Percentiles rank a stretch among this genome's conserved stretches.
These are phyloP conservation scores for Halocaridina rubra DNA, from an alignment of 2,888 invertebrate species.

Conservation along the genomic window DNA sequence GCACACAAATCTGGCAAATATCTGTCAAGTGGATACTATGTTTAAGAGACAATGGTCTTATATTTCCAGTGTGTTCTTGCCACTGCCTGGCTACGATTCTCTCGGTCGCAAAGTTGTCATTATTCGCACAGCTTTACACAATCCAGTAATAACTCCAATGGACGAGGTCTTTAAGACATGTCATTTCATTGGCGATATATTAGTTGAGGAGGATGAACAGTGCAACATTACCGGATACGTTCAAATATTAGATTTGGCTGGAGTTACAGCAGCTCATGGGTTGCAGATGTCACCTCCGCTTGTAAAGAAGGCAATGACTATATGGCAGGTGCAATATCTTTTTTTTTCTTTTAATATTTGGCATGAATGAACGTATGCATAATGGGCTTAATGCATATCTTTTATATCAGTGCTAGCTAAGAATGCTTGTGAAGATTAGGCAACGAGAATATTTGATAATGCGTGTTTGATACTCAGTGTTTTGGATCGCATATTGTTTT, in stretches of 20 bases:
- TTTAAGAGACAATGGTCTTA: too few species aligned
- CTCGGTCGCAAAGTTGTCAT: slow-evolving; percentile 72
- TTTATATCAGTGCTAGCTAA: too few species aligned
- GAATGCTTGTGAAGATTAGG: too few species aligned
- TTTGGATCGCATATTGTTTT: too few species aligned
- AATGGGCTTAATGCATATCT: too few species aligned
- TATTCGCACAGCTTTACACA: slow-evolving; percentile 71
- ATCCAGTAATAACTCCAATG: slow-evolving; percentile 67
- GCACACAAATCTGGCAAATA: too few species aligned
- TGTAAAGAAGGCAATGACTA: slow-evolving; percentile 73
- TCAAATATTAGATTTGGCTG: slow-evolving; percentile 73
- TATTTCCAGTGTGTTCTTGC: slow-evolving; percentile 64
- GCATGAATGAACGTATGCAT: too few species aligned
- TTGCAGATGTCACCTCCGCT: slow-evolving; percentile 74
- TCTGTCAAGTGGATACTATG: too few species aligned
- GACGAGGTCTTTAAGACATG: slow-evolving; percentile 56
- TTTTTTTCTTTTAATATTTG: too few species aligned
- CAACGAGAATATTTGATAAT: too few species aligned
- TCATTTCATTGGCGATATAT: slow-evolving; percentile 68
- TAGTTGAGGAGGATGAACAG: slow-evolving; percentile 75
- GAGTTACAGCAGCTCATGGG: slow-evolving; percentile 73
- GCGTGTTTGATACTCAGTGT: too few species aligned
- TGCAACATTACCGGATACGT: slow-evolving; percentile 67
- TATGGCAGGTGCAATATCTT: slow-evolving; percentile 71
- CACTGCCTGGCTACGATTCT: slow-evolving; percentile 67